These are phyloP conservation scores for Molossus molossus DNA, from an alignment of 2,797 vertebrate species.

Conservation along the genomic window DNA sequence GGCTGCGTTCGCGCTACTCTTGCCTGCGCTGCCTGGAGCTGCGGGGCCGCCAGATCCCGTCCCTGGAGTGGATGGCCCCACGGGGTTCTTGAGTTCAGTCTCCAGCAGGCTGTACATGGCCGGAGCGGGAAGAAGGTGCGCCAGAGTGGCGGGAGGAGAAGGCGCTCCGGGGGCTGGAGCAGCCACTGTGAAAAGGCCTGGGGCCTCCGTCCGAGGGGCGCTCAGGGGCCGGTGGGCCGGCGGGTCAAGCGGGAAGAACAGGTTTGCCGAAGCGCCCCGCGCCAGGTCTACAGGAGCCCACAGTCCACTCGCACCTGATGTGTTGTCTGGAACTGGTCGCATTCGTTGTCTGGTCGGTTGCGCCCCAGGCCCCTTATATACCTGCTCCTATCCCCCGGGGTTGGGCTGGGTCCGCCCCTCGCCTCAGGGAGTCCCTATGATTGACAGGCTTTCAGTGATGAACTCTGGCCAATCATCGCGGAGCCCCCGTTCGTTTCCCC, in stretches of 20 bases:
- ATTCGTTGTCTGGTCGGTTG: constrained; percentile 89
- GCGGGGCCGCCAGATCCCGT: constrained; percentile 59
- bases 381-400: constrained; percentile 72
- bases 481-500: constrained; percentile 85
- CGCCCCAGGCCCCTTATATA: constrained; percentile 84
- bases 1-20: constrained; percentile 92
- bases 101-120: constrained; percentile 99
- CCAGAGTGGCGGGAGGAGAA: constrained; percentile 84
- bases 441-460: constrained; percentile 95
- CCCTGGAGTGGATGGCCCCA: constrained; percentile 92
- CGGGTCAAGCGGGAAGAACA: constrained; percentile 37
- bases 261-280: constrained; percentile 75
- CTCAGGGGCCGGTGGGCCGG: constrained; percentile 75
- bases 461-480: constrained; percentile 93
- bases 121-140: constrained; percentile 88
- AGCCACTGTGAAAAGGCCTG: constrained; percentile 75
- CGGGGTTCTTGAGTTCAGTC: constrained; percentile 95
- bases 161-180: constrained; percentile 76
- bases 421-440: constrained; percentile 85
- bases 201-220: constrained; percentile 44
- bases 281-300: constrained; percentile 83
- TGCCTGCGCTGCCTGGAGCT: constrained; percentile 87
- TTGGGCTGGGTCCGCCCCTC: constrained; percentile 80
- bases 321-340: constrained; percentile 84
- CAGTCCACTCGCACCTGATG: constrained; percentile 67